A percentile compares a stretch with the other conserved stretches of the same genome.
Conservation (phyloP, 2,888 invertebrate genomes). For the Drosophila fungiperda region DNA sequence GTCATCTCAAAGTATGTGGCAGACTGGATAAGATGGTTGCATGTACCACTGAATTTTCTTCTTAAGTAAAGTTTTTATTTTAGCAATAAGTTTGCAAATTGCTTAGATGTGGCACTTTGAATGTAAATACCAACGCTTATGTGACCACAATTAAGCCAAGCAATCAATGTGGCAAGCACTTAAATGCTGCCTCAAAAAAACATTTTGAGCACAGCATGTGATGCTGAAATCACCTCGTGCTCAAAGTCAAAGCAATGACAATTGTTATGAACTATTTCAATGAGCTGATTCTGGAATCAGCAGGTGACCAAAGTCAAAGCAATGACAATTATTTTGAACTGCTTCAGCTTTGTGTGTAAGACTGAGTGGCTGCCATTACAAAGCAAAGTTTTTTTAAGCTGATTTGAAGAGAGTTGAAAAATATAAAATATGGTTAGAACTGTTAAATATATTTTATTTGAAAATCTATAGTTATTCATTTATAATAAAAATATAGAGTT, state of each 20-base stretch:
- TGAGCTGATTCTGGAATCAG: not conserved
- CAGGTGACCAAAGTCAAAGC: not conserved
- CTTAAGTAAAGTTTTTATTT: conserved; percentile 43
- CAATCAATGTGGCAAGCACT: conserved; percentile 32
- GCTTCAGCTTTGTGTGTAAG: no score
- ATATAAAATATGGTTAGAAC: not conserved
- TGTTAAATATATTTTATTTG: no score
- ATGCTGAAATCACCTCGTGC: not conserved
- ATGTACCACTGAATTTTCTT: not conserved
- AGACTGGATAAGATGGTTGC: conserved; percentile 1
- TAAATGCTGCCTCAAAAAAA: conserved; percentile 7
- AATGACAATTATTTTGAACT: no score
- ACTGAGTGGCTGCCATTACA: not conserved
- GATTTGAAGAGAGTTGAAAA: not conserved
- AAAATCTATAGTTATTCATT: not conserved
- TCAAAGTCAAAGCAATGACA: conserved; percentile 3
- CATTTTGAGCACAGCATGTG: not conserved
- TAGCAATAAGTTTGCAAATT: conserved; percentile 37
- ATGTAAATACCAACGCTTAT: conserved; percentile 15
- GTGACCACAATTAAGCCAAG: conserved; percentile 23
- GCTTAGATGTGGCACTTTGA: conserved; percentile 27
- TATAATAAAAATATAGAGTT: no score
- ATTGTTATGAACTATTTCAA: not conserved
- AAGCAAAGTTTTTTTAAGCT: not conserved
- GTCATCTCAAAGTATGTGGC: conserved; percentile 49